Evolutionary conservation across 2,888 invertebrate species (phyloP).

Genomic region (Drosophila rellima): DNA sequence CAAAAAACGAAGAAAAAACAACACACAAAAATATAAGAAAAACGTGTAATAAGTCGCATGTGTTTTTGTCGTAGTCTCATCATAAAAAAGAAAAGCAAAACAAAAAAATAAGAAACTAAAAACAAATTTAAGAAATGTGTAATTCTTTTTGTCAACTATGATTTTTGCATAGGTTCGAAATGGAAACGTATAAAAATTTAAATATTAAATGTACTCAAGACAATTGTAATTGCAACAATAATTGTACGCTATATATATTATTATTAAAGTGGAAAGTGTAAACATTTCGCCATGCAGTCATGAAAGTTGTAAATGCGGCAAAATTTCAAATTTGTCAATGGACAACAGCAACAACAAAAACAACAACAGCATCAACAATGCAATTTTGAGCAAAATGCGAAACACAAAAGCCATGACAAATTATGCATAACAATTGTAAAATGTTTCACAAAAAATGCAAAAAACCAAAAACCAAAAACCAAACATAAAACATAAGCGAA

Average conservation of each 20-base stretch:
- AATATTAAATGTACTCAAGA: conserved; percentile 85
- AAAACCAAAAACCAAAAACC: conserved; percentile 43
- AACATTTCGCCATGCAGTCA: conserved; percentile 46
- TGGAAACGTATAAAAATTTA: conserved; percentile 69
- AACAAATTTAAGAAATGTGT: conserved; percentile 56
- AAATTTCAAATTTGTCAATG: conserved; percentile 31
- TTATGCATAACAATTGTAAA: conserved; percentile 72
- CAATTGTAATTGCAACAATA: conserved; percentile 86
- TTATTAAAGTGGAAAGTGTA: conserved; percentile 68
- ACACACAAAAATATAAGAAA: conserved; percentile 61
- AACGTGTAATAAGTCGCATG: conserved; percentile 73
- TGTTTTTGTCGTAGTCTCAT: conserved; percentile 83
- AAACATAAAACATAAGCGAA: conserved; percentile 70
- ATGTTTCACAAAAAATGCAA: conserved; percentile 74
- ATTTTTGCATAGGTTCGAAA: conserved; percentile 73
- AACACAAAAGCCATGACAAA: conserved; percentile 41
- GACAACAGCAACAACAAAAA: conserved; percentile 14
- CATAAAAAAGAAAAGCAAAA: conserved; percentile 54
- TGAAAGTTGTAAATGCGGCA: conserved; percentile 31
- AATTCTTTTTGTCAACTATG: conserved; percentile 77
- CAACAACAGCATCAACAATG: conserved; percentile 9
- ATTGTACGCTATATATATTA: conserved; percentile 85
- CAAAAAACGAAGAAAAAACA: conserved; percentile 60
- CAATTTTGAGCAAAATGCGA: conserved; percentile 14
- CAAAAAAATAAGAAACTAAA: conserved; percentile 35